These are phyloP conservation scores for Drosophila bipectinata DNA, from an alignment of 1,140 invertebrate species.

Conservation along the genomic window DNA sequence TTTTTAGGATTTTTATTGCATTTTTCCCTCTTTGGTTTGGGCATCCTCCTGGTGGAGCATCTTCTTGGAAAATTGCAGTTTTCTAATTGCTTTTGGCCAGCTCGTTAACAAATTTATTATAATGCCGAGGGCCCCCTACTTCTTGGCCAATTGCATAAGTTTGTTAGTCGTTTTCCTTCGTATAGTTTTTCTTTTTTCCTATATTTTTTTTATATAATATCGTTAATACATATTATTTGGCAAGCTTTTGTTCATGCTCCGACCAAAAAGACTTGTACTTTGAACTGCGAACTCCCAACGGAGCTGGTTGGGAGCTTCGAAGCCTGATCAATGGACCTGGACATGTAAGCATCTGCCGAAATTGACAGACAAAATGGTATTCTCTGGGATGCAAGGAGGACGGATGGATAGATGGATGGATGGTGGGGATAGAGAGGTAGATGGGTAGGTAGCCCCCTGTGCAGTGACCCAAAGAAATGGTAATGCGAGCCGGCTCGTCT, in stretches of 20 bases:
- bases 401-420: neutral
- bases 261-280: slow-evolving; percentile 57
- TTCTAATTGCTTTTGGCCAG: slow-evolving; percentile 55
- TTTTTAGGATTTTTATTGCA: slow-evolving; percentile 2
- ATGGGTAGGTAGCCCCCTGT: slow-evolving; percentile 28
- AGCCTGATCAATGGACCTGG: slow-evolving; percentile 71
- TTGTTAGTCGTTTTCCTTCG: slow-evolving; percentile 58
- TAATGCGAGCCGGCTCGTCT: slow-evolving; percentile 63
- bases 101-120: slow-evolving; percentile 75
- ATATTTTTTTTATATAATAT: slow-evolving; percentile 76
- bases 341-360: slow-evolving; percentile 71
- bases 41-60: neutral
- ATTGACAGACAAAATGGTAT: slow-evolving; percentile 48
- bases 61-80: slow-evolving; percentile 34
- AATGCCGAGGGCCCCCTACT: slow-evolving; percentile 40
- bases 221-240: slow-evolving; percentile 83
- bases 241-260: slow-evolving; percentile 58
- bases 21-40: slow-evolving; percentile 2
- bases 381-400: neutral
- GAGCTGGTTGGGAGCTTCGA: slow-evolving; percentile 20
- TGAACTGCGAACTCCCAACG: slow-evolving; percentile 73
- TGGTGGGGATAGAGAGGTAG: slow-evolving; percentile 1
- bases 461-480: slow-evolving; percentile 81
- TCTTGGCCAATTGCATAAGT: slow-evolving; percentile 76
- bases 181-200: slow-evolving; percentile 5